Conservation (phyloP, 2,113 vertebrate species). For the Sus scrofa region T2T-Sscrofa CM000829.6:17523001-17523500, state of each 20-base stretch:
- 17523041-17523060: neutral
- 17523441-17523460: neutral
- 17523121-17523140: neutral
- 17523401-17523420: too few relatives aligned
- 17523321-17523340: too few relatives aligned
- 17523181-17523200: neutral
- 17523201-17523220: too few relatives aligned
- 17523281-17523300: too few relatives aligned
- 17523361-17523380: too few relatives aligned
- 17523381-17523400: too few relatives aligned
- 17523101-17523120: rapidly evolving
- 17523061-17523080: neutral
- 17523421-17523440: neutral
- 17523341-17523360: too few relatives aligned
- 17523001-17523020: conserved; percentile 12
- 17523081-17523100: rapidly evolving
- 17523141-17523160: too few relatives aligned
- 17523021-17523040: neutral
- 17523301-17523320: too few relatives aligned
- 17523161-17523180: neutral
- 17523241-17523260: too few relatives aligned
- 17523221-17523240: too few relatives aligned
- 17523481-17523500: rapidly evolving
- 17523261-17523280: too few relatives aligned
- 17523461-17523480: neutral